These are phyloP conservation scores for Drosophila athabasca DNA, from an alignment of 1,140 invertebrate genomes.

Conservation along the genomic window DNA sequence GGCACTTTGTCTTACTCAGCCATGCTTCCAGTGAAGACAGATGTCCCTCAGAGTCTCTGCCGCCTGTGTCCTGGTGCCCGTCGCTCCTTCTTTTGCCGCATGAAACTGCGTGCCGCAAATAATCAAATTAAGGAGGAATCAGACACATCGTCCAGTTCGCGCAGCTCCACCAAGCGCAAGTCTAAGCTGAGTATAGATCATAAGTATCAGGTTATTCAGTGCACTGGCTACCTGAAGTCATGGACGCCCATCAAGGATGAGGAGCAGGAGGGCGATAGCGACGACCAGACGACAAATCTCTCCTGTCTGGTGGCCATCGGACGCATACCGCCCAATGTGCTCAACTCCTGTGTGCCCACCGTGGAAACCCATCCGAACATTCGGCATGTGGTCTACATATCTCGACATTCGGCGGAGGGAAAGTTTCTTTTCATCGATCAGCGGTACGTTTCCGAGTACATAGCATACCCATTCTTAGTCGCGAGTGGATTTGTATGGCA, in stretches of 20 bases:
- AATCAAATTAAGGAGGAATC: conserved; percentile 89
- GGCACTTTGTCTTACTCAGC: conserved; percentile 85
- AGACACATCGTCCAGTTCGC: conserved; percentile 87
- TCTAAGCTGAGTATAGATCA: conserved; percentile 87
- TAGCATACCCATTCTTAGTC: background rate
- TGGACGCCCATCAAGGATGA: conserved; percentile 93
- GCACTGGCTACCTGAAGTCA: conserved; percentile 95
- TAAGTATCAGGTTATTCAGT: conserved; percentile 93
- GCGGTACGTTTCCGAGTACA: conserved; percentile 84
- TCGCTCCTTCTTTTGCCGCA: conserved; percentile 96
- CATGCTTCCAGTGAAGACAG: conserved; percentile 95
- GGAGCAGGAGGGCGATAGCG: conserved; percentile 87
- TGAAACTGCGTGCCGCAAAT: conserved; percentile 90
- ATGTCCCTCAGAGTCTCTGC: conserved; percentile 89
- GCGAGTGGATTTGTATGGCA: background rate
- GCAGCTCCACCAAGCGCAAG: conserved; percentile 87
- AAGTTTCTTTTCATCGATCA: conserved; percentile 99
- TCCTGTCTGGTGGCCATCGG: conserved; percentile 94
- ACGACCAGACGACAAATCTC: conserved; percentile 90
- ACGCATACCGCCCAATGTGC: conserved; percentile 87
- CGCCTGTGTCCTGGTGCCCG: conserved; percentile 93
- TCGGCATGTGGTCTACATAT: conserved; percentile 89
- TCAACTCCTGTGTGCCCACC: conserved; percentile 73
- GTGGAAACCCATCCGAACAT: conserved; percentile 83
- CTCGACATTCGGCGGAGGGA: conserved; percentile 95